Evolutionary conservation across 2,888 invertebrate genomes (phyloP).

Genomic region (Stomorhina lunata): DNA sequence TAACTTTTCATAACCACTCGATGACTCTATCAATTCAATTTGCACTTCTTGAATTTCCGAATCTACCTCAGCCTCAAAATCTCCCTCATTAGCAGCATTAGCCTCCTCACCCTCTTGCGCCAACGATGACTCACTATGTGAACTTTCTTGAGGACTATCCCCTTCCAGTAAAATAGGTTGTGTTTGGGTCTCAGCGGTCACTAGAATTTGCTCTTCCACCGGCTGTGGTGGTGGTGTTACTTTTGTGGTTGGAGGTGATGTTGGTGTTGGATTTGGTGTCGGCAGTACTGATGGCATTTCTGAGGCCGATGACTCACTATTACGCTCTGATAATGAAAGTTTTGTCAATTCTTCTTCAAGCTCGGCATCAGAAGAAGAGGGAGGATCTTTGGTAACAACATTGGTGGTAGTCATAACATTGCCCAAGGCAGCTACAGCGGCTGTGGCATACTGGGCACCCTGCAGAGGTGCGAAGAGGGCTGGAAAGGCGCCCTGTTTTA

Average conservation of each 20-base stretch:
- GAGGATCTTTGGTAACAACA: constrained; percentile 69
- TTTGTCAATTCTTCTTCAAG: constrained; percentile 69
- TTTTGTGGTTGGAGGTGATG: constrained; percentile 69
- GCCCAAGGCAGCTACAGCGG: constrained; percentile 47
- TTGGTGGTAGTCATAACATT: constrained; percentile 53
- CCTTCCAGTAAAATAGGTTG: constrained; percentile 25
- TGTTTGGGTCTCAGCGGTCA: constrained; percentile 36
- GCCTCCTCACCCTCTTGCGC: constrained; percentile 34
- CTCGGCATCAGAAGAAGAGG: constrained; percentile 69
- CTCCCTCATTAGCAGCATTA: constrained; percentile 32
- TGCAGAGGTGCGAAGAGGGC: constrained; percentile 67
- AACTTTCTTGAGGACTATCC: constrained; percentile 56
- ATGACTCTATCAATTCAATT: constrained; percentile 74
- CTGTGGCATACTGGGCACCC: constrained; percentile 55
- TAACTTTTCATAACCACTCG: constrained; percentile 54
- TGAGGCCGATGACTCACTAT: constrained; percentile 66
- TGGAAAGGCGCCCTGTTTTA: constrained; percentile 60
- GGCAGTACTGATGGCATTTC: constrained; percentile 60
- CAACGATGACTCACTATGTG: constrained; percentile 44
- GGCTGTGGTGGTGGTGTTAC: constrained; percentile 69
- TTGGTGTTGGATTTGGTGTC: constrained; percentile 68
- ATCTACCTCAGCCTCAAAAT: constrained; percentile 62
- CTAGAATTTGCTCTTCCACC: constrained; percentile 47
- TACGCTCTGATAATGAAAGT: constrained; percentile 66
- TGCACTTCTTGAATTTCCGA: constrained; percentile 72